phyloP scores from a whole-genome alignment of 2,113 vertebrate species.

The Ptyas mucosa region DNA sequence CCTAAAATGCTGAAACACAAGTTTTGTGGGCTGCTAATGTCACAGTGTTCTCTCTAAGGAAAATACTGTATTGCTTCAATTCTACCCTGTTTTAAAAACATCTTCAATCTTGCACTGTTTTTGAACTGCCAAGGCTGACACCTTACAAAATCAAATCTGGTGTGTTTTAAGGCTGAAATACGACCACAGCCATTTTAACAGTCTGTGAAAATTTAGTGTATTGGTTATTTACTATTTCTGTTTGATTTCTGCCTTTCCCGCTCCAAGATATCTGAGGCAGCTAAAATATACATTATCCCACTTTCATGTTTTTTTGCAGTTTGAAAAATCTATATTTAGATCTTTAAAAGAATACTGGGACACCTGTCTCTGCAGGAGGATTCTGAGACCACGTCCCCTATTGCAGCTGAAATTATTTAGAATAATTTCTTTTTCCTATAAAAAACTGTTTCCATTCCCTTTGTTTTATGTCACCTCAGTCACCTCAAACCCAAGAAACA shows the following conservation, averaged over 20 bases:
- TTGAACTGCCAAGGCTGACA: background rate
- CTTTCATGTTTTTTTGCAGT: background rate
- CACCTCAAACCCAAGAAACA: background rate
- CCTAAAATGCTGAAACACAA: constrained; percentile 63
- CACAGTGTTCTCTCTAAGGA: constrained; percentile 74
- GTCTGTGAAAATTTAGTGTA: background rate
- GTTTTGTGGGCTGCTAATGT: constrained; percentile 64
- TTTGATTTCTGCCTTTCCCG: background rate
- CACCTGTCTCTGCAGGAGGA: background rate
- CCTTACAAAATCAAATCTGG: fast-evolving
- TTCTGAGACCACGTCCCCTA: background rate
- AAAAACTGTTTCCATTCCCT: background rate
- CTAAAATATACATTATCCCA: background rate
- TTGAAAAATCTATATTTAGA: background rate
- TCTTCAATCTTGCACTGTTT: background rate
- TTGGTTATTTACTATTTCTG: background rate
- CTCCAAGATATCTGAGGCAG: background rate
- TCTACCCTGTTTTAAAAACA: constrained; percentile 43
- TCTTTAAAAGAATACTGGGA: background rate
- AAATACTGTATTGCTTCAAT: constrained; percentile 68
- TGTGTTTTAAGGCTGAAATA: background rate
- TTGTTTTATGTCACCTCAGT: background rate
- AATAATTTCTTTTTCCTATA: background rate
- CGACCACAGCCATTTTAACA: background rate
- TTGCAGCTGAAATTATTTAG: background rate